Base-by-base conservation (phyloP, 2,888 invertebrate species). In the Nycteola revayana region DNA sequence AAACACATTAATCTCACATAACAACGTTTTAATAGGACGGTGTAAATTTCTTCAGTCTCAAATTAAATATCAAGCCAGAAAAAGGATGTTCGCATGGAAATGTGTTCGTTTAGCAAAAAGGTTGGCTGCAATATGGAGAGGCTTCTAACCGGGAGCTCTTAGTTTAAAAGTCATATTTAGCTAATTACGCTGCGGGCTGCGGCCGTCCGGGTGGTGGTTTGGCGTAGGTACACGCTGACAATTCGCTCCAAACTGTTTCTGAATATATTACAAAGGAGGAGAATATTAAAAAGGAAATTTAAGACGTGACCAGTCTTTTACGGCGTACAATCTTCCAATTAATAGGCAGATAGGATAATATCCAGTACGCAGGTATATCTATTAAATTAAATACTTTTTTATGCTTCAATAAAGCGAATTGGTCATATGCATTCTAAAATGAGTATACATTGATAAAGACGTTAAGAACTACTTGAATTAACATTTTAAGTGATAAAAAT, bases 161-260 rank as follows among this genome's bases (percentile, higher is more conserved):
- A 74, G 76, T 80, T 81, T 78, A 75, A 79, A 82, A 81, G 80
- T 80, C 75, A 79, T 82, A 83, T 83, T 80, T 77, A 78, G 78
- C 78, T 82, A 84, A 84, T 83, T 82, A 82, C 69, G 63, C 59
- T 66, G 70, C 64, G 73, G 67, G 59, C 57, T 60, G 74, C 58
- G 68, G 73, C 60, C 60, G 69, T 55, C 56, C 64, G 59, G 55
- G 53, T 48, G 61, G 61, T 60, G 63, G 69, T 60, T 60, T 55
- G 62, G 63, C 60, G 57, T 48, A 61, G 56, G 21, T 21, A n/a
- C 50, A 60, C 48, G 48, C 54, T 51, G 56, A 61, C 63, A 57
- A 72, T 67, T 62, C 58, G 46, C 55, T 65, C 51, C 41, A 48
- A 69, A 67, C 62, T 61, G 61, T 68, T 60, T 63, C 64, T 64